These are phyloP conservation scores for Okapia johnstoni DNA, from an alignment of 2,113 vertebrate species.

Conservation along the genomic window DNA sequence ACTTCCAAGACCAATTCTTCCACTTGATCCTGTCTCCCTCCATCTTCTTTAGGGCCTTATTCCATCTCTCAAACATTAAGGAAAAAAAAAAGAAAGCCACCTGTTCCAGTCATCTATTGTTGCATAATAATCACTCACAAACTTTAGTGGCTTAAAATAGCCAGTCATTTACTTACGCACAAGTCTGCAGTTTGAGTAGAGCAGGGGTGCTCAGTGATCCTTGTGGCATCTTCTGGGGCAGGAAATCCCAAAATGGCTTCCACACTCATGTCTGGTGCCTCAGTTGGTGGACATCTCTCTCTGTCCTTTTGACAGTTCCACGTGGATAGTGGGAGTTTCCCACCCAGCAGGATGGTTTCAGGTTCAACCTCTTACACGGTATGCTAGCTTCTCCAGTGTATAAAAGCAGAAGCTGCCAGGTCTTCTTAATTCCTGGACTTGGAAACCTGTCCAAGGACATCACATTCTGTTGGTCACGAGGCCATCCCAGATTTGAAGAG, in stretches of 20 bases:
- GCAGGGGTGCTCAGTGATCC: not conserved
- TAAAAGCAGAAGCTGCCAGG: not conserved
- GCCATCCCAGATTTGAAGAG: not conserved
- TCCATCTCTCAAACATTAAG: not conserved
- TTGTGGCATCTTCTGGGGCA: not conserved
- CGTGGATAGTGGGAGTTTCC: not conserved
- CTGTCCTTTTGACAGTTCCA: not conserved
- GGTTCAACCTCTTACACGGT: not conserved
- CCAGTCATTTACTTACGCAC: not conserved
- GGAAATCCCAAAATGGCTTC: not conserved
- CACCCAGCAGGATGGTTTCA: not conserved
- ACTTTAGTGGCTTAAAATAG: not conserved
- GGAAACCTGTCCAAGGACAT: not conserved
- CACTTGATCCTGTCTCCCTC: not conserved
- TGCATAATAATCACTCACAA: not conserved
- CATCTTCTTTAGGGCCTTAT: not conserved
- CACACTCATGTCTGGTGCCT: not conserved
- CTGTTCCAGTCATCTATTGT: not conserved
- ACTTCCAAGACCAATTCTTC: not conserved
- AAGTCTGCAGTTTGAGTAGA: not conserved
- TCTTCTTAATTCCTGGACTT: not conserved
- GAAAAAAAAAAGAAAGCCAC: accelerated
- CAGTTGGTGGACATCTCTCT: not conserved
- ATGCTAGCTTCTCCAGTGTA: not conserved
- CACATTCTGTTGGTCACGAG: not conserved